Percentiles rank a stretch among this genome's conserved stretches.
phyloP scores from a whole-genome alignment of 2,888 invertebrate genomes.

The Dynastes maya region DNA sequence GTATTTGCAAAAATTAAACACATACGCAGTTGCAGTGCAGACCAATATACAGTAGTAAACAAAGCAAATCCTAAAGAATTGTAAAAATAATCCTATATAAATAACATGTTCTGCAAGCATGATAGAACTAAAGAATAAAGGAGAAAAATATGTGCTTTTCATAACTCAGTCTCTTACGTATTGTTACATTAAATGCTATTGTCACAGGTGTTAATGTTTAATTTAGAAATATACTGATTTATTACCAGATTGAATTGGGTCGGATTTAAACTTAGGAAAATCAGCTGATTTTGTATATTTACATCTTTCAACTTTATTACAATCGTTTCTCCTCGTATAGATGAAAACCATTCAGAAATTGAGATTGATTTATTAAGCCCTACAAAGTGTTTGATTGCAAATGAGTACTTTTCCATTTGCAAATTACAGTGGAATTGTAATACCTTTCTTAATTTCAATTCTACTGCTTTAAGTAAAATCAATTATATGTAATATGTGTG shows the following conservation, averaged over 20 bases:
- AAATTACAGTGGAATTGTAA: background rate
- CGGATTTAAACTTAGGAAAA: conserved; percentile 11
- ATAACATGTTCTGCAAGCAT: background rate
- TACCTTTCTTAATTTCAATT: conserved; percentile 20
- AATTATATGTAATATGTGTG: conserved; percentile 17
- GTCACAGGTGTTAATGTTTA: too few relatives aligned
- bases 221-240: too few relatives aligned
- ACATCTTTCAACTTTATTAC: conserved; percentile 4
- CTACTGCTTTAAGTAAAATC: conserved; percentile 19
- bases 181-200: too few relatives aligned
- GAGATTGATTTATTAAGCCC: background rate
- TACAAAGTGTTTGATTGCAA: background rate
- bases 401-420: background rate
- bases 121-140: background rate
- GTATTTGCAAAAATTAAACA: conserved; percentile 14
- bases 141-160: background rate
- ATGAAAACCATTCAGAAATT: background rate
- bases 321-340: background rate
- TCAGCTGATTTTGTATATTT: conserved; percentile 47
- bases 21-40: conserved; percentile 39
- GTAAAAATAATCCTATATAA: conserved; percentile 32
- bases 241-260: conserved; percentile 27
- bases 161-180: background rate
- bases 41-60: conserved; percentile 48
- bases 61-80: conserved; percentile 24